These are phyloP conservation scores for Danaus chrysippus DNA, from an alignment of 2,888 invertebrate species.

Conservation along the genomic window DNA sequence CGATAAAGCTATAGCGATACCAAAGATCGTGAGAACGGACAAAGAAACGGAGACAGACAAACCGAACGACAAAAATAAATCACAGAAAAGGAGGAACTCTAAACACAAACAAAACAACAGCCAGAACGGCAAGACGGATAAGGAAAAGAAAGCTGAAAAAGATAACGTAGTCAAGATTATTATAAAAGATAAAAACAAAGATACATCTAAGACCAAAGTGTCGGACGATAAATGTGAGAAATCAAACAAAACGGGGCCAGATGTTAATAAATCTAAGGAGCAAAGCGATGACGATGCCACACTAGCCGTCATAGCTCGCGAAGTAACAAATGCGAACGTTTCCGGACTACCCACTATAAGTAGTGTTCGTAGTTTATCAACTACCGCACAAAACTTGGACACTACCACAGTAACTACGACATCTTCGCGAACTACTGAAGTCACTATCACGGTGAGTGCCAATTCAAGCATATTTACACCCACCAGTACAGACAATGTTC, in stretches of 20 bases:
- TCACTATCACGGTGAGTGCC: slow-evolving; percentile 44
- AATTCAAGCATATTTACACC: slow-evolving; percentile 55
- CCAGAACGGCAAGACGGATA: slow-evolving; percentile 29
- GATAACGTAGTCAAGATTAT: slow-evolving; percentile 32
- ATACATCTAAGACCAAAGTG: slow-evolving; percentile 20
- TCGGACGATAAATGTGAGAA: slow-evolving; percentile 22
- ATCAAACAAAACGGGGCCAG: slow-evolving; percentile 35
- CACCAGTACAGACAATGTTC: slow-evolving; percentile 49
- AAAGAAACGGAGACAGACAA: slow-evolving; percentile 35
- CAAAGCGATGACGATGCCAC: slow-evolving; percentile 56
- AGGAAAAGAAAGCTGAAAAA: slow-evolving; percentile 36
- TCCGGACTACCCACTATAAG: slow-evolving; percentile 58
- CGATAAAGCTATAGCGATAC: slow-evolving; percentile 22
- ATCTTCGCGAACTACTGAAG: slow-evolving; percentile 39
- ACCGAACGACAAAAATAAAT: slow-evolving; percentile 36
- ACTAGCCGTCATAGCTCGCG: slow-evolving; percentile 51
- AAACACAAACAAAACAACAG: slow-evolving; percentile 48
- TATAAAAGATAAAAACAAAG: slow-evolving; percentile 33
- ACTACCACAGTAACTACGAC: slow-evolving; percentile 25
- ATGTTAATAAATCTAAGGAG: slow-evolving; percentile 43
- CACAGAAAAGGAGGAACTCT: slow-evolving; percentile 46
- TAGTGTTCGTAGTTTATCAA: slow-evolving; percentile 57
- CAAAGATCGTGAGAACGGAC: slow-evolving; percentile 19
- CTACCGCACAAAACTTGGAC: slow-evolving; percentile 34
- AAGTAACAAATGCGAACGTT: slow-evolving; percentile 32